Conservation (phyloP, 2,113 vertebrate species). For the Brevimyrus niger region DNA sequence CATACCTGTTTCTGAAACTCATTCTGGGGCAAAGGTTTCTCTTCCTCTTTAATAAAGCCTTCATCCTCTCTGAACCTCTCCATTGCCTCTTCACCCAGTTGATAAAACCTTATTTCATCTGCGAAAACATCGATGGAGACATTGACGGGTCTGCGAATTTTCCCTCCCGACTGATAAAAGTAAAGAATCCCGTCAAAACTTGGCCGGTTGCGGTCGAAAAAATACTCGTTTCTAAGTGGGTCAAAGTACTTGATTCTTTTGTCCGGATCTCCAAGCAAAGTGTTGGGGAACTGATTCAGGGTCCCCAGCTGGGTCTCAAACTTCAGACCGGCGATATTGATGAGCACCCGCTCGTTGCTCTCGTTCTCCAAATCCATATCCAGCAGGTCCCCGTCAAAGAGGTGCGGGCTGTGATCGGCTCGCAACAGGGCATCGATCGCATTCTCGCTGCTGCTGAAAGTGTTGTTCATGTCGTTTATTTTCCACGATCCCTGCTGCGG, state of each 20-base stretch:
- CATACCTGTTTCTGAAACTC: constrained; percentile 96
- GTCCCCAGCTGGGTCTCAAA: constrained; percentile 93
- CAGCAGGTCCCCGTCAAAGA: constrained; percentile 65
- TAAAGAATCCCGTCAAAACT: constrained; percentile 94
- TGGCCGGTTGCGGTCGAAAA: constrained; percentile 93
- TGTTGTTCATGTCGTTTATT: constrained; percentile 68
- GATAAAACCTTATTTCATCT: constrained; percentile 90
- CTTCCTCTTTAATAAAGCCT: constrained; percentile 86
- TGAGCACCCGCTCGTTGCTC: constrained; percentile 76
- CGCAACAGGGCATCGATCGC: constrained; percentile 66
- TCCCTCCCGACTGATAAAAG: constrained; percentile 91
- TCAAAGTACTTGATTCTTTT: constrained; percentile 92
- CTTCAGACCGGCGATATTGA: constrained; percentile 88
- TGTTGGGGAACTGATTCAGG: constrained; percentile 91
- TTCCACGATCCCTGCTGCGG: constrained; percentile 49
- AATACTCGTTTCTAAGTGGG: constrained; percentile 92
- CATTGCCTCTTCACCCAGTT: constrained; percentile 89
- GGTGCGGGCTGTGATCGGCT: constrained; percentile 66
- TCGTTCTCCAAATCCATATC: constrained; percentile 58
- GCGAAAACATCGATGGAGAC: constrained; percentile 90
- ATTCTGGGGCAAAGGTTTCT: constrained; percentile 77
- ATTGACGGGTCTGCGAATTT: constrained; percentile 83
- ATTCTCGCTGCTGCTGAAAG: constrained; percentile 59
- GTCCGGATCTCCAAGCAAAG: constrained; percentile 80
- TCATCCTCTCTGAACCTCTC: constrained; percentile 88